Base-by-base conservation (phyloP, 1,140 invertebrate genomes). In the Cyclargus thomasi region DNA sequence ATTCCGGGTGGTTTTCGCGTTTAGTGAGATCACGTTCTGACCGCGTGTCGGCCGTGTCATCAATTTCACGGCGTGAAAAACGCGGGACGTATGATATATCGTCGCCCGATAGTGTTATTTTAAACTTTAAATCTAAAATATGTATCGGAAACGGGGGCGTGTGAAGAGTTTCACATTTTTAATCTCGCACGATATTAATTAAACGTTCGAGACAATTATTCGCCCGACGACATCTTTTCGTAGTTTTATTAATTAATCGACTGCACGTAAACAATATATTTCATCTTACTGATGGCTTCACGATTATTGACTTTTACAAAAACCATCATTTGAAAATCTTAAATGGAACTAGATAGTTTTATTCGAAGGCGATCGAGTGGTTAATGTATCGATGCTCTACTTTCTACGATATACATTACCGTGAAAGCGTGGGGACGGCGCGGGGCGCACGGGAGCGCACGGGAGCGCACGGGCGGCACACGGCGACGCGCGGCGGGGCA, bases 401-500 rank as follows among this genome's bases (percentile, higher is more conserved):
- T 29, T 29, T 29, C 29, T 29, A n/a, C 29, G 29, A 35, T 5
- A 47, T 47, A 47, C 14, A 2, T 14, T 16, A 16, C 39, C 14
- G 14, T 16, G 39, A 14, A 47, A 47, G 29, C 29, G 5, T 4
- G 29, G 29, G 39, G 10, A 16, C 14, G 11, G 17, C 18, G 53
- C 17, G 53, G n/a, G n/a, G 5, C 18, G 53, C 53, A 17, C 53
- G n/a, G 18, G 3, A n/a, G 14, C 47, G n/a, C 47, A 16, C 53
- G 47, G 21, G 18, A 23, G 22, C 39, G 20, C 47, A 22, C 10
- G n/a, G 47, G 21, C 39, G 53, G 22, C 39, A 16, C 47, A 22
- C 10, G n/a, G 47, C 17, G 66, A 64, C 67, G 67, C 36, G 55
- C 53, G 68, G n/a, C 64, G 70, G 74, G 73, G 67, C 71, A 75